Base-by-base conservation (phyloP, 2,888 invertebrate genomes). In the Ischnus inquisitorius region DNA sequence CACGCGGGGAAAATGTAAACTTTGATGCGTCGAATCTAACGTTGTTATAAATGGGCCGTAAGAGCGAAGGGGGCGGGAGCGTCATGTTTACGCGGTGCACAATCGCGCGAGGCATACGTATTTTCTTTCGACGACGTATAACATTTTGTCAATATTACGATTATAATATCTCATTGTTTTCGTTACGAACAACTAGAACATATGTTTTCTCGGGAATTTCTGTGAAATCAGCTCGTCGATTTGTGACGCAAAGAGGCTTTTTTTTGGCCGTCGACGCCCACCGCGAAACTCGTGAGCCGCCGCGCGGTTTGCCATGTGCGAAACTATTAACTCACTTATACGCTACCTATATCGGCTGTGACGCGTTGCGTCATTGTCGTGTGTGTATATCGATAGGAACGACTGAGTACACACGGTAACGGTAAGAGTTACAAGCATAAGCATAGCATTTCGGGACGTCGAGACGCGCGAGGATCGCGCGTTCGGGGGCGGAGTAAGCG, bases 401-500 rank as follows among this genome's bases (percentile, higher is more conserved):
- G 39, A 39, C 54, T 3, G 54, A 3, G 22, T 54, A 22, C 54
- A 22, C 54, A 5, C n/a, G n/a, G 19, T 16, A 39, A 16, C 14
- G 12, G 71, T 6, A 39, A 39, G 14, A 16, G 28, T 19, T 48
- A 71, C 46, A 76, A 51, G 68, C 62, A 10, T 62, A 43, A 43
- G 62, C 68, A 74, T 64, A 62, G 68, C 72, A 67, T 76, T 76
- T 34, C 34, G 6, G 4, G 34, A 22, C 51, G 60, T 41, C 68
- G 43, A 65, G 34, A 5, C 34, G n/a, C n/a, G n/a, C 8, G 16
- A 12, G 34, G 60, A 14, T 39, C 41, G 39, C 48, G 51, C 62
- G 34, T 19, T 34, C 34, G 68, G 65, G 76, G 83, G 78, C 74
- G 76, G 41, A 80, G 60, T 86, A 88, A 88, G 83, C 87, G 86